Evolutionary conservation across 2,113 vertebrate genomes (phyloP), one percentile per base, ranked within the genome.

Genomic region (Lampris incognitus): DNA sequence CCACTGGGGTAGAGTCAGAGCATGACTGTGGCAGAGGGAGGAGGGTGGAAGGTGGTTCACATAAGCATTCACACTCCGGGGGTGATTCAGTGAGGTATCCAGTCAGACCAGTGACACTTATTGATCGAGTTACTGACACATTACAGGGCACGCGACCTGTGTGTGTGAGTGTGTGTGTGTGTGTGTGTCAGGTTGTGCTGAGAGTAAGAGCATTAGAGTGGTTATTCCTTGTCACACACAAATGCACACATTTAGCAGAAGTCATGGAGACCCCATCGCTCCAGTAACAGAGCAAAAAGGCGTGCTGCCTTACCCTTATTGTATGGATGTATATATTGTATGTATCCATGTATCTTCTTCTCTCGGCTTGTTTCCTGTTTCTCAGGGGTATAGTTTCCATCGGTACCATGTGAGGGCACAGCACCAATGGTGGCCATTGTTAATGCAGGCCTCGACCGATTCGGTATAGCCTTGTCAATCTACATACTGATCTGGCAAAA

Each of bases 61-160:
- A n/a, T 58, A 60, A 73, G 69, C 66, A 64, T 58, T 64, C 69
- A 52, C 60, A 59, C 83, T 86, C 85, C 62, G 37, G 1, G 77
- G 85, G 75, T 2, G 4, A 42, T 69, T 51, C 48, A 72, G 51
- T 60, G 72, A 79, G 69, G 66, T 66, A 66, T 10, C 52, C 46
- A 42, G 36, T 40, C 66, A 59, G 37, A 40, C 68, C 51, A 42
- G 65, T 77, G 83, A 77, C 62, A 72, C 60, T 78, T 76, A 85
- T 76, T 88, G 91, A 88, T 78, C 57, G 66, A 73, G 58, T 88
- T 85, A 79, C 9, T 85, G 83, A 78, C 82, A 78, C 82, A 76
- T 83, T 78, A 82, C 48, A 65, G 68, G 36, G n/a, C 69, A 60
- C 48, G 57, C 68, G 55, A 41, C 37, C 24, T 3, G 58, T 1